Percentiles rank a stretch among this genome's conserved stretches.
Conservation (phyloP, 1,140 invertebrate genomes). For the Drosophila mauritiana region DNA sequence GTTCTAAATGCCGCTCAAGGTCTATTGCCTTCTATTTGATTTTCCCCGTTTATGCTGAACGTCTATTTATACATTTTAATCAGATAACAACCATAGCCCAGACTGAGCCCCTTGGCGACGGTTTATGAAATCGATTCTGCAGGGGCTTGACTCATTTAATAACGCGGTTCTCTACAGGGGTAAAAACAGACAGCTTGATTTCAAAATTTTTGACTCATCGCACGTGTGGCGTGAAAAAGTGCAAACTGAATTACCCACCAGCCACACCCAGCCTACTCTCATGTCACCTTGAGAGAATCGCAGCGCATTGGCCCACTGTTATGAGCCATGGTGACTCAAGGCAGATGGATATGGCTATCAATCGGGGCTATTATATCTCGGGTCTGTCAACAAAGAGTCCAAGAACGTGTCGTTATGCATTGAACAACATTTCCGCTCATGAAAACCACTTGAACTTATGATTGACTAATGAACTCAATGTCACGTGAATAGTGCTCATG, state of each 20-base stretch:
- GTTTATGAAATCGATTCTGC: conserved; percentile 10
- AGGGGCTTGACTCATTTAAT: conserved; percentile 17
- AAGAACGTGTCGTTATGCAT: conserved; percentile 16
- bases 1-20: conserved; percentile 67
- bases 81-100: conserved; percentile 62
- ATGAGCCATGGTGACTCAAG: conserved; percentile 23
- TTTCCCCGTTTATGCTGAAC: conserved; percentile 47
- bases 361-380: conserved; percentile 19
- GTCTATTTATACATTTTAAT: conserved; percentile 59
- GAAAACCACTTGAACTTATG: neutral
- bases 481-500: neutral
- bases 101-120: conserved; percentile 38
- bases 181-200: neutral
- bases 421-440: neutral
- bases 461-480: neutral
- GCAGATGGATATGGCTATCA: conserved; percentile 8
- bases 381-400: conserved; percentile 3
- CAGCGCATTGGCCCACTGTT: conserved; percentile 6
- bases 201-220: conserved; percentile 21
- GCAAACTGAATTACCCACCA: conserved; percentile 6
- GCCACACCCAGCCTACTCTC: conserved; percentile 1
- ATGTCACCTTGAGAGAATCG: conserved; percentile 3
- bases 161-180: neutral
- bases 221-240: conserved; percentile 2
- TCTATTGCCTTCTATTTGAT: conserved; percentile 50